These are phyloP conservation scores for Hyalella azteca DNA, from an alignment of 2,888 invertebrate genomes.

Conservation along the genomic window DNA sequence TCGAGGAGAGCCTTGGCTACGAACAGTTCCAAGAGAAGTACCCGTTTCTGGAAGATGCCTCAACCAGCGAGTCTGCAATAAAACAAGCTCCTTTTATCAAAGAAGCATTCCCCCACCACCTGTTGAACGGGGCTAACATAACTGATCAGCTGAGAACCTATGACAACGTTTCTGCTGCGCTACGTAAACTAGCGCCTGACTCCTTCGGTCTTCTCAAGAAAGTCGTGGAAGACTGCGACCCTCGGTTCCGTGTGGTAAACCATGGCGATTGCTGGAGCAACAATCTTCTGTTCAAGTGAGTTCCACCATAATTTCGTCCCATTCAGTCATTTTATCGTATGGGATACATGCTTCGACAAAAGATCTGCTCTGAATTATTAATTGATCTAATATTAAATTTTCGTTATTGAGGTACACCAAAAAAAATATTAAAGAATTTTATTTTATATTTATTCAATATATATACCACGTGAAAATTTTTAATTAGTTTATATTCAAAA, in stretches of 20 bases:
- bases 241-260: conserved; percentile 33
- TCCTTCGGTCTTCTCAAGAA: not conserved
- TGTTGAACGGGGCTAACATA: not conserved
- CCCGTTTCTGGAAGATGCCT: not conserved
- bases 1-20: not conserved
- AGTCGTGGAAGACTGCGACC: not conserved
- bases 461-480: not conserved
- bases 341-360: not conserved
- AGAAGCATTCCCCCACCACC: not conserved
- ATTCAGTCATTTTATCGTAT: not conserved
- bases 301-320: not conserved
- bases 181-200: not conserved
- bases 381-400: not conserved
- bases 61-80: not conserved
- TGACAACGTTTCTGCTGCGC: conserved; percentile 37
- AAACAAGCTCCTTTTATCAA: not conserved
- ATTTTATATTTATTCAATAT: not conserved
- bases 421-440: not conserved
- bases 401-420: no score
- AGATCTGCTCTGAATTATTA: not conserved
- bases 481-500: not conserved
- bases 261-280: conserved; percentile 52
- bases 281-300: conserved; percentile 48
- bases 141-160: conserved; percentile 2
- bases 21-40: not conserved